Conservation (phyloP, 2,797 vertebrate species). For the Acridotheres tristis region DNA sequence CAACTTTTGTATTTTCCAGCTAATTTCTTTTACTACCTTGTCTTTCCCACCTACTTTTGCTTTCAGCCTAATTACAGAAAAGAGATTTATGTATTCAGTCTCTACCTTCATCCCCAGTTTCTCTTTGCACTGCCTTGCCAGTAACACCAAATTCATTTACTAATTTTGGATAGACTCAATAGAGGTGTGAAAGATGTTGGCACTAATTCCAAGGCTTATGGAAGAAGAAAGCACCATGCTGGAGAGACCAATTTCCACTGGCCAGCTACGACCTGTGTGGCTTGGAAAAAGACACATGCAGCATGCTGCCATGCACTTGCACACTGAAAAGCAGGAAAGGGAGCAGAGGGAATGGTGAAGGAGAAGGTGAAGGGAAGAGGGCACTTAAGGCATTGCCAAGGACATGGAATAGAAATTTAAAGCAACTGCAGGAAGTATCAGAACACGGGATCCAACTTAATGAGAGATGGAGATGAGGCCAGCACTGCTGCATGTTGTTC, state of each 20-base stretch:
- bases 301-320: accelerated
- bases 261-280: neutral
- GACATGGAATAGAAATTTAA: neutral
- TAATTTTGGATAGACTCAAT: neutral
- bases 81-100: neutral
- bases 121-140: neutral
- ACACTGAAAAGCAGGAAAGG: neutral
- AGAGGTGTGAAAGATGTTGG: neutral
- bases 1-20: neutral
- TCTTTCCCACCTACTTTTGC: neutral
- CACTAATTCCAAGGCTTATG: neutral
- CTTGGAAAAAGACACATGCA: neutral
- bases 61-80: neutral
- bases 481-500: neutral
- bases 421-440: neutral
- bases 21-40: neutral
- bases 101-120: neutral
- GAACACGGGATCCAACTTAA: neutral
- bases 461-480: neutral
- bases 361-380: neutral
- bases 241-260: neutral
- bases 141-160: neutral
- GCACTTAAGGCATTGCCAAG: neutral
- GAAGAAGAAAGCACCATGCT: neutral
- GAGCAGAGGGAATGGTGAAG: neutral